Base-by-base conservation (phyloP, 1,140 invertebrate genomes). In the Zaprionus inermis region DNA sequence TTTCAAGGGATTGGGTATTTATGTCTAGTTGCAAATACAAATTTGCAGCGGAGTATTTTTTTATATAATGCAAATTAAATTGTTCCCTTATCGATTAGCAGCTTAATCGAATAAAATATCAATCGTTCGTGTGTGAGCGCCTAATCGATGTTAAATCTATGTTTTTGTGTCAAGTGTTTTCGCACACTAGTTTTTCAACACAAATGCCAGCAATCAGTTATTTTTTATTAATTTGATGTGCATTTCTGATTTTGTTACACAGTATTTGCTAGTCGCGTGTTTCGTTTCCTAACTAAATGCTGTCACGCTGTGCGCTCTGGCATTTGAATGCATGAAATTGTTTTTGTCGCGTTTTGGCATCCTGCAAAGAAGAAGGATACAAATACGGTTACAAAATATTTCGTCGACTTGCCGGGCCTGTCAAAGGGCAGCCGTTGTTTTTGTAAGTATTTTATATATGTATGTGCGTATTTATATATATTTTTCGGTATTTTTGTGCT, bases 241-340 rank as follows among this genome's bases (percentile, higher is more conserved):
- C 9, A 11, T 58, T 58, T 58, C 1, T 4, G 14, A 18, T 18
- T 14, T 6, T 38, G 12, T 1, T 24, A 24, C 16, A 22, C 12
- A 12, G 63, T 34, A 65, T 32, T 6, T 22, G 10, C 18, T 0
- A 22, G 38, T 46, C 52, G 11, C 6, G 12, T 28, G 24, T 28
- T 28, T 28, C 16, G 46, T 57, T 22, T 22, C 57, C 24, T 52
- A 14, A 41, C 56, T 58, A 67, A 51, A 61, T 73, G 70, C 66
- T 74, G 58, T 70, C 73, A 72, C 79, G 71, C 76, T 76, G 69
- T 72, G 74, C 41, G 57, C 59, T 38, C 22, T 86, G 82, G 83
- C 84, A 84, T 89, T 89, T 89, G 84, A 84, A 90, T 89, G 85
- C 68, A 81, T 64, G 74, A 81, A 89, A 89, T 89, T 89, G 84